Evolutionary conservation across 2,888 invertebrate species (phyloP).

Genomic region (Chalcis sispes): DNA sequence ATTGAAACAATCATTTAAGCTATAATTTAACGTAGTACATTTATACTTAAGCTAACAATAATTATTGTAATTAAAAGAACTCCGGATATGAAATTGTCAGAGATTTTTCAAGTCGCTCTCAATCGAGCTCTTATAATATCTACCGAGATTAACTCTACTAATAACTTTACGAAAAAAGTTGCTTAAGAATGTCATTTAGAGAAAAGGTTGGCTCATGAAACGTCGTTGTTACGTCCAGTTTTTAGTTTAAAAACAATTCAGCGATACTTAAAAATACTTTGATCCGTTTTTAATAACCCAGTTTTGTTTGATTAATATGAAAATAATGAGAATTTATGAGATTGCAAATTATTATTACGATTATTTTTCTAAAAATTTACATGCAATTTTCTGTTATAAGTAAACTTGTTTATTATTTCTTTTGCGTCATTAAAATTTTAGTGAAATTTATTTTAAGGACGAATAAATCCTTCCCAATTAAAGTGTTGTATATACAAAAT

Average conservation of each 20-base stretch:
- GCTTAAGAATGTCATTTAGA: slow-evolving; percentile 16
- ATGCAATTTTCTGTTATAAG: too few species aligned
- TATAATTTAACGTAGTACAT: slow-evolving; percentile 2
- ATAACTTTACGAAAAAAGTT: not conserved
- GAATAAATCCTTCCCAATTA: too few species aligned
- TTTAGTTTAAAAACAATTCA: too few species aligned
- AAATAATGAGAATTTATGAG: too few species aligned
- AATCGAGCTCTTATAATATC: not conserved
- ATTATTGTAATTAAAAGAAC: slow-evolving; percentile 30
- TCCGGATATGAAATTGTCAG: not conserved
- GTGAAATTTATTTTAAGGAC: too few species aligned
- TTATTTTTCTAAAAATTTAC: too few species aligned
- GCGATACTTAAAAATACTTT: not conserved
- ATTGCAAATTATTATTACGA: too few species aligned
- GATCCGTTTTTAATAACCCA: not conserved
- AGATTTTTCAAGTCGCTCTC: not conserved
- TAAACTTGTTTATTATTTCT: too few species aligned
- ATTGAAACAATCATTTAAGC: slow-evolving; percentile 11
- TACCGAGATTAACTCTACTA: not conserved
- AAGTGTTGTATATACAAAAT: too few species aligned
- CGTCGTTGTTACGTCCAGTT: too few species aligned
- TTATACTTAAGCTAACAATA: slow-evolving; percentile 23
- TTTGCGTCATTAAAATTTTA: too few species aligned
- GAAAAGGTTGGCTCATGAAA: slow-evolving; percentile 5
- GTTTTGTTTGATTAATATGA: too few species aligned